Percentiles rank a stretch among this genome's conserved stretches.
These are phyloP conservation scores for Apamea sordens DNA, from an alignment of 2,888 invertebrate genomes.

Conservation along the genomic window DNA sequence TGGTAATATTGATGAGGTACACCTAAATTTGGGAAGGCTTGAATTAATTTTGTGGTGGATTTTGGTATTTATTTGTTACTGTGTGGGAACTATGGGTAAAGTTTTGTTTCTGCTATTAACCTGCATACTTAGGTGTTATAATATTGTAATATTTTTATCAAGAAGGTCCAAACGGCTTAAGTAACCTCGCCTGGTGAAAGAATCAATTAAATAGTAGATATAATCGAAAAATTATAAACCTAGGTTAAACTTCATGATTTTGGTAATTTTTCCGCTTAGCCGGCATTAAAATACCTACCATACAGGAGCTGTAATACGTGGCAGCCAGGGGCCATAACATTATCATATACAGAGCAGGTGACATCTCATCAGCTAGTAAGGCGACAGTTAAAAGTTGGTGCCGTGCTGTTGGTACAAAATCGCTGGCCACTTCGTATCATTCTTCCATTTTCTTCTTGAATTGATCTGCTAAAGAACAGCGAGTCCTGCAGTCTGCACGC, in stretches of 20 bases:
- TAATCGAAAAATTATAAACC: not conserved
- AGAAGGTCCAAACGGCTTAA: too few species aligned
- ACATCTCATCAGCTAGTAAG: too few species aligned
- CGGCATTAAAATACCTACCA: too few species aligned
- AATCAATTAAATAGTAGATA: not conserved
- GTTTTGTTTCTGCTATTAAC: slow-evolving; percentile 10
- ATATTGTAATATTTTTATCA: too few species aligned
- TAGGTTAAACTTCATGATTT: not conserved
- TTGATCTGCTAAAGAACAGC: too few species aligned
- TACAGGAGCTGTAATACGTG: not conserved
- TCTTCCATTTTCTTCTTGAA: too few species aligned
- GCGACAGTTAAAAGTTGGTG: too few species aligned
- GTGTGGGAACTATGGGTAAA: slow-evolving; percentile 41
- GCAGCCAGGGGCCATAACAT: not conserved
- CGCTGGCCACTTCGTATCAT: too few species aligned
- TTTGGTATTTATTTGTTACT: slow-evolving; percentile 28
- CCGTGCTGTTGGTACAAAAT: too few species aligned
- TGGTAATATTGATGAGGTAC: slow-evolving; percentile 54
- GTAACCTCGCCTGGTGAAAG: not conserved
- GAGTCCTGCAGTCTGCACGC: too few species aligned
- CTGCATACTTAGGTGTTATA: not conserved
- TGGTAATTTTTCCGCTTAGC: not conserved
- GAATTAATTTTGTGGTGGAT: slow-evolving; percentile 45
- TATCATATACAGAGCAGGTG: too few species aligned
- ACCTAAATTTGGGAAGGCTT: slow-evolving; percentile 43